Evolutionary conservation across 2,888 invertebrate species (phyloP).

Genomic region (Brenthis ino): DNA sequence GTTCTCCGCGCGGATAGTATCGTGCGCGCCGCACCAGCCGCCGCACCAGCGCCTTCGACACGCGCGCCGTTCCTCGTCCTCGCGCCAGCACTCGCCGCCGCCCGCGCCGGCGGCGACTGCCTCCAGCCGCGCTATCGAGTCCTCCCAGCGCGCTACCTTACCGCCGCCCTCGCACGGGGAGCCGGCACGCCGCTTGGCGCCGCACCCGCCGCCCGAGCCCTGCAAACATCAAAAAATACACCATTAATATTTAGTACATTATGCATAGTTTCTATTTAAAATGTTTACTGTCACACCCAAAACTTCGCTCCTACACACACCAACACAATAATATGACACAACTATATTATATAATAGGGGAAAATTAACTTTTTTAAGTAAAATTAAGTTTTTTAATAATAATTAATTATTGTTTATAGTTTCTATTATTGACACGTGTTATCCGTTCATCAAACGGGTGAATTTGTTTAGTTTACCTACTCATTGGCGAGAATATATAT

Average conservation of each 20-base stretch:
- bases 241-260: not conserved
- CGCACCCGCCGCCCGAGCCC: conserved; percentile 81
- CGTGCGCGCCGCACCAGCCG: conserved; percentile 83
- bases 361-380: no score
- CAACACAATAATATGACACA: no score
- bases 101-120: conserved; percentile 84
- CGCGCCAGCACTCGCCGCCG: conserved; percentile 83
- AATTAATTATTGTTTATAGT: no score
- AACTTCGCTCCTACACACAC: no score
- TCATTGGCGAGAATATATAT: no score
- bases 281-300: no score
- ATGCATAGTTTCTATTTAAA: no score
- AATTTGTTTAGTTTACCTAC: no score
- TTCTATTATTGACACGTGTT: no score
- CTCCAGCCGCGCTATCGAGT: conserved; percentile 77
- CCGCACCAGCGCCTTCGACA: conserved; percentile 82
- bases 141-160: conserved; percentile 79
- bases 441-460: no score
- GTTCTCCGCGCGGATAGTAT: conserved; percentile 94
- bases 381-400: no score
- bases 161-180: conserved; percentile 78
- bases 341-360: no score
- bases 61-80: conserved; percentile 80
- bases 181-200: conserved; percentile 79
- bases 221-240: conserved; percentile 38